Base-by-base conservation (phyloP, 2,888 invertebrate genomes). In the Drosophila fungiperda region DNA sequence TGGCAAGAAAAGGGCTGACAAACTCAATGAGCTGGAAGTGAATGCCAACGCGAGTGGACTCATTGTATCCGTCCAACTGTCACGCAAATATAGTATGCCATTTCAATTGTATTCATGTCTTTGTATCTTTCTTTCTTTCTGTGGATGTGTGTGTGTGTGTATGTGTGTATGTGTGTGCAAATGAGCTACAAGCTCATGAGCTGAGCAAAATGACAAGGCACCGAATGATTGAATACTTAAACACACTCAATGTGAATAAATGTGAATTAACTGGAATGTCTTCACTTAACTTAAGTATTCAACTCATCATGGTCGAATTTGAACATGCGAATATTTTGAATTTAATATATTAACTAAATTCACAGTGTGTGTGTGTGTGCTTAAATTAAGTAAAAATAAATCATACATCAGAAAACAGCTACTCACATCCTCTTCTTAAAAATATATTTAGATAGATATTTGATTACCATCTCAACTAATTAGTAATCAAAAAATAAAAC, bases 11-110 rank as follows among this genome's bases (percentile, higher is more conserved):
- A 66, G 80, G 70, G 62, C 73, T 73, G 68, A 68, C 74, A 55
- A 61, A 79, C 63, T 75, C 78, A 79, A 78, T 78, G 76, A 69
- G 68, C 77, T 78, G 77, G 73, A 78, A 71, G 57, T 61, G 64
- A 78, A 74, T 69, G 64, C 52, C 53, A 57, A 57, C 48, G 48
- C 53, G 66, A 77, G 59, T 78, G 65, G 50, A 69, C 62, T 68
- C 74, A 66, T 71, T 66, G 42, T 62, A 59, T 62, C 40, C 59
- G 15, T 61, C 29, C 59, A 54, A 57, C 55, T 74, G 54, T 50
- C 62, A 53, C 11, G 26, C 32, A 36, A 15, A 20, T 57, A 42
- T 42, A 38, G 55, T 38, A 29, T 50, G 54, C 50, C 61, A 54
- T 68, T 68, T 42, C 12, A 50, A 55, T 36, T 63, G 55, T 36